Conservation (phyloP, 2,888 invertebrate genomes). For the Sminthurinus aureus region DNA sequence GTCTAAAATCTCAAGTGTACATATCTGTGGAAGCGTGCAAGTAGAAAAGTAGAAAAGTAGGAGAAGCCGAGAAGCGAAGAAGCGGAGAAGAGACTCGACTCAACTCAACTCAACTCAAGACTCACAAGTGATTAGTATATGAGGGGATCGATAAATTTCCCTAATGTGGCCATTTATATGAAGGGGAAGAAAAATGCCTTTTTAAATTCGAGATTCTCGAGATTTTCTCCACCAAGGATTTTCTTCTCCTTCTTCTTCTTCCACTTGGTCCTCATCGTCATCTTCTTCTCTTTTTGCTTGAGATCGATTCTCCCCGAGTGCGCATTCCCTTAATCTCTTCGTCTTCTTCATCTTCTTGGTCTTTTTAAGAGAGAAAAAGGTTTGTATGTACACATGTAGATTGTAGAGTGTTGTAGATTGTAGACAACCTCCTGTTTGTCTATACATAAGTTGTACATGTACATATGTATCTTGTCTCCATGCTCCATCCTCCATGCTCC, state of each 20-base stretch:
- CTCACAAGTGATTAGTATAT: conserved; percentile 56
- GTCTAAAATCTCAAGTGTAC: not conserved
- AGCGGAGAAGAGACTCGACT: conserved; percentile 37
- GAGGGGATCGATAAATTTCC: conserved; percentile 59
- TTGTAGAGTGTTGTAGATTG: not conserved
- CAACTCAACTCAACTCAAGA: too few species aligned
- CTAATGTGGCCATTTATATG: conserved; percentile 59
- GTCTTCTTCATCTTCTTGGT: not conserved
- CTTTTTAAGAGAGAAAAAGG: conserved; percentile 10
- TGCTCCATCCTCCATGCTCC: too few species aligned
- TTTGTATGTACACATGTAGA: not conserved
- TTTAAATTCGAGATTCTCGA: conserved; percentile 54
- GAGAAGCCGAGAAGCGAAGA: not conserved
- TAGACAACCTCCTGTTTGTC: too few species aligned
- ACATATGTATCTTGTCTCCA: too few species aligned
- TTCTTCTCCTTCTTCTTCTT: conserved; percentile 22
- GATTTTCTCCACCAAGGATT: conserved; percentile 57
- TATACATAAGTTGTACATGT: too few species aligned
- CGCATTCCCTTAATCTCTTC: conserved; percentile 58
- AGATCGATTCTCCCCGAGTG: conserved; percentile 58
- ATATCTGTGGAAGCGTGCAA: too few species aligned
- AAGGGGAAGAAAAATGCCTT: conserved; percentile 58
- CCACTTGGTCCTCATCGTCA: not conserved
- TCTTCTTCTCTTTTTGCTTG: conserved; percentile 2
- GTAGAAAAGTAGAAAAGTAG: too few species aligned